These are phyloP conservation scores for Anniella stebbinsi DNA, from an alignment of 2,797 vertebrate genomes.

Conservation along the genomic window DNA sequence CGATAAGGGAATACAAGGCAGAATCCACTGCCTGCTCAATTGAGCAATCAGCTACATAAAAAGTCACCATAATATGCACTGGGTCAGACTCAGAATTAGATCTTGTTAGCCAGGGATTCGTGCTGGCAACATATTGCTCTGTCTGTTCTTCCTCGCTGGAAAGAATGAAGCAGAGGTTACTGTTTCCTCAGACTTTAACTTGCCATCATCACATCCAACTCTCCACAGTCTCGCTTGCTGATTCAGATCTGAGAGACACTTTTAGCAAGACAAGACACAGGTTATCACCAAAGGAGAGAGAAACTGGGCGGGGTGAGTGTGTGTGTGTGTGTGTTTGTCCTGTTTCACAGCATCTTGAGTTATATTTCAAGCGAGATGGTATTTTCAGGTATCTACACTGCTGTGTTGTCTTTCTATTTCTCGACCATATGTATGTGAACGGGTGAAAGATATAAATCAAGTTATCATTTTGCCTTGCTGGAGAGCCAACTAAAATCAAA, in stretches of 20 bases:
- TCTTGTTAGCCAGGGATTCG: constrained; percentile 5
- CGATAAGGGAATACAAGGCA: constrained; percentile 12
- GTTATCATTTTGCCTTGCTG: not conserved
- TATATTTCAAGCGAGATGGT: not conserved
- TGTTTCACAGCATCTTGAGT: not conserved
- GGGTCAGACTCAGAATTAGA: not conserved
- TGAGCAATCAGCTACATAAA: not conserved
- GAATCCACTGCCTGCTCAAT: not conserved
- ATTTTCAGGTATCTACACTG: not conserved
- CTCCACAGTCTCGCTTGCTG: not conserved
- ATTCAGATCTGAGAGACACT: not conserved
- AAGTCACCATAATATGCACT: not conserved
- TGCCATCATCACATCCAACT: not conserved
- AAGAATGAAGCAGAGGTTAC: not conserved
- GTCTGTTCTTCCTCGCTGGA: not conserved
- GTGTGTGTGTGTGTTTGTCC: too few relatives aligned
- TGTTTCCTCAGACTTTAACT: not conserved
- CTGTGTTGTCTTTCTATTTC: not conserved
- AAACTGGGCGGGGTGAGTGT: not conserved
- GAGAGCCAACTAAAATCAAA: constrained; percentile 20
- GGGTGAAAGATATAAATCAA: not conserved
- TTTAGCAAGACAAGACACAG: not conserved
- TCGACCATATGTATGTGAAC: not conserved
- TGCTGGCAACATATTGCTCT: constrained; percentile 4
- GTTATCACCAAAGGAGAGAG: not conserved